phyloP scores from a whole-genome alignment of 2,113 vertebrate species.

The Pipa parva region DNA sequence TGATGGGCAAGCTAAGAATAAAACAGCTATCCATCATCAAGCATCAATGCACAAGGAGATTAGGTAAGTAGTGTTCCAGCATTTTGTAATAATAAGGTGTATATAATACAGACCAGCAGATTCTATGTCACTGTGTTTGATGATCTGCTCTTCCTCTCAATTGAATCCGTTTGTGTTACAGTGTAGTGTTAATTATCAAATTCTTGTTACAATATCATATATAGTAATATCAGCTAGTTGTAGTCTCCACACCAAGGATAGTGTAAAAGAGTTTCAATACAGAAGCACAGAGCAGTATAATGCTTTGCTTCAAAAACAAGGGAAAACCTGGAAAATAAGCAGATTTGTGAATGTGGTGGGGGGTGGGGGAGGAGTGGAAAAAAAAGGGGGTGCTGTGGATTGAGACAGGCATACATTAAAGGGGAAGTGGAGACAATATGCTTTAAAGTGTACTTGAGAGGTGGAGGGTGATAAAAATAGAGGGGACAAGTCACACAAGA shows the following conservation, averaged over 20 bases:
- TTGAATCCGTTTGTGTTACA: background rate
- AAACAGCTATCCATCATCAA: too few relatives aligned
- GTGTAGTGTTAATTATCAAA: background rate
- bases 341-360: background rate
- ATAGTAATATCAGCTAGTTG: background rate
- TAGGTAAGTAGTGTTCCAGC: too few relatives aligned
- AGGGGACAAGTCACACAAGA: background rate
- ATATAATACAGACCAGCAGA: background rate
- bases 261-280: background rate
- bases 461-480: background rate
- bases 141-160: background rate
- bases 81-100: too few relatives aligned
- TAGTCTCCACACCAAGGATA: background rate
- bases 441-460: background rate
- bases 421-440: background rate
- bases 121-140: background rate
- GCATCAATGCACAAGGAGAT: too few relatives aligned
- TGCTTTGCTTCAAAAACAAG: background rate
- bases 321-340: background rate
- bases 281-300: background rate
- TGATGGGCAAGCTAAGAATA: too few relatives aligned
- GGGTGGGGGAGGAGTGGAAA: background rate
- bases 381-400: background rate
- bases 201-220: background rate
- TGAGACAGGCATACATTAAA: background rate